Conservation (phyloP, 1,140 invertebrate genomes). For the Drosophila pruinosa region DNA sequence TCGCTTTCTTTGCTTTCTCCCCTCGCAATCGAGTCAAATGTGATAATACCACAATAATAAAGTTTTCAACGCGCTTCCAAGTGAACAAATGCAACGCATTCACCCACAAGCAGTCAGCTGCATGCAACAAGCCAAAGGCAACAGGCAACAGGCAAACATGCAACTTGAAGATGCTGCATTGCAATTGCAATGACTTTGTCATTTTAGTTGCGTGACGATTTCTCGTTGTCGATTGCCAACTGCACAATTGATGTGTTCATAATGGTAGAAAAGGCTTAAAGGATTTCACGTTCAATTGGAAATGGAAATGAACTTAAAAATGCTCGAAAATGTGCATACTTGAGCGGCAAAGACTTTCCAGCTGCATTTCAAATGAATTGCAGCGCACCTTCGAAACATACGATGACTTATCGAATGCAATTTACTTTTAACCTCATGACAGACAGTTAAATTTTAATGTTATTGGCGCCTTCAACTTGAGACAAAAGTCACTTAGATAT, state of each 20-base stretch:
- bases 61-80: conserved; percentile 62
- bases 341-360: not conserved
- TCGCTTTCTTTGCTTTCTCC: conserved; percentile 30
- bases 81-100: conserved; percentile 5
- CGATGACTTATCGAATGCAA: conserved; percentile 18
- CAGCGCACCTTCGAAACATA: not conserved
- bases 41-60: conserved; percentile 69
- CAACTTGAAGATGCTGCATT: conserved; percentile 30
- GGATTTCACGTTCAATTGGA: not conserved
- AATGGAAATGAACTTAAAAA: not conserved
- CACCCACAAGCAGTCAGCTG: conserved; percentile 12
- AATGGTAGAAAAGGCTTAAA: conserved; percentile 27
- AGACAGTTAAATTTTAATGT: conserved; percentile 45
- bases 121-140: conserved; percentile 3
- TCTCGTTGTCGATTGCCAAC: conserved; percentile 36
- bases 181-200: conserved; percentile 52
- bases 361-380: not conserved
- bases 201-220: conserved; percentile 58
- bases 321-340: not conserved
- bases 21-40: not conserved
- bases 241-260: conserved; percentile 59
- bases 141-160: conserved; percentile 36
- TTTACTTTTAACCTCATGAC: conserved; percentile 37
- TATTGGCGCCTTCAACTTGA: conserved; percentile 76
- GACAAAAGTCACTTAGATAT: conserved; percentile 1